Evolutionary conservation across 2,888 invertebrate species (phyloP), one percentile per base, ranked within the genome.

Genomic region (Phlogophora meticulosa): DNA sequence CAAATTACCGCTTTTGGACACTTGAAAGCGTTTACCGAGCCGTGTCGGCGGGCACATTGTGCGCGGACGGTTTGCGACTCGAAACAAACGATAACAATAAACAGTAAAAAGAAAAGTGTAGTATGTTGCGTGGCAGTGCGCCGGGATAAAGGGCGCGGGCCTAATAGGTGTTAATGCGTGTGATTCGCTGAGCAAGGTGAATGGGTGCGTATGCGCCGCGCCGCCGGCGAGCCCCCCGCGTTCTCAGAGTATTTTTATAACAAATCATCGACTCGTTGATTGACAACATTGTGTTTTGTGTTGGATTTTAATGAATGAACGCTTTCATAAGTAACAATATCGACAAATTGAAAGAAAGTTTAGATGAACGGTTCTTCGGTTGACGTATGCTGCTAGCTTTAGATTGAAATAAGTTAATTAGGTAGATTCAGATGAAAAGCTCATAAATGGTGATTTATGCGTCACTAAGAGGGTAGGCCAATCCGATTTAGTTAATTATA

Each of bases 21-120:
- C 93, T 94, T 93, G 93, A 94, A 95, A 94, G 94, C 92, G 91
- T 83, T 82, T 92, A 92, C 85, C 91, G 91, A 87, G 88, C 88
- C 94, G 95, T 91, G 92, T 91, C 90, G 90, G 71, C 88, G 86
- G 87, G 87, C 90, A 83, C 91, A 91, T 94, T 94, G 93, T 94
- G 87, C 89, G 71, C 83, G 89, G 83, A 91, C 92, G 92, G 95
- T 94, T 94, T 94, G 95, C 94, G 90, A 88, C 87, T 88, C 92
- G 94, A 94, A 95, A 95, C 94, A 94, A 94, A 92, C 92, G 93
- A 90, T 92, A 90, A 94, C 95, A 95, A 94, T 95, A 95, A 95
- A 95, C 94, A 94, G 89, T 93, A 91, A 93, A 94, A 94, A 93
- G 92, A 91, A 94, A 93, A 94, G 94, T 93, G 93, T 94, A 93